A percentile compares a stretch with the other conserved stretches of the same genome.
These are phyloP conservation scores for Callosobruchus maculatus DNA, from an alignment of 2,888 invertebrate species.

Conservation along the genomic window DNA sequence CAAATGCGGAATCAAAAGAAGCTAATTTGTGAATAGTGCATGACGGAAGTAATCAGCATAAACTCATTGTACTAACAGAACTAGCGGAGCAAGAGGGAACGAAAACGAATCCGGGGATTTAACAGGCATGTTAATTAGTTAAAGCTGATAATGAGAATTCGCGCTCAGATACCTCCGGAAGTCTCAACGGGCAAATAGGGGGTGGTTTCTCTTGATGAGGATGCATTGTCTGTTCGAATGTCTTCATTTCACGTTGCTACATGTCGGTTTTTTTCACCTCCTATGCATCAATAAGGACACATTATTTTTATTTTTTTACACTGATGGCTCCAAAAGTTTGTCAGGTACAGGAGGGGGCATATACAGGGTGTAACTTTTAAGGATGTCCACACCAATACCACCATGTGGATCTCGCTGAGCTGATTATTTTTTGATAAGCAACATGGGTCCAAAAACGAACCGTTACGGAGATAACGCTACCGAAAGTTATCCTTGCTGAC, in stretches of 20 bases:
- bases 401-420: no score
- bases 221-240: not conserved
- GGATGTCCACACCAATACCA: no score
- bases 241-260: not conserved
- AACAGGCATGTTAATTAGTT: conserved; percentile 31
- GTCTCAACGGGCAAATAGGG: not conserved
- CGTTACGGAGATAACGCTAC: no score
- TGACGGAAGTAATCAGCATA: not conserved
- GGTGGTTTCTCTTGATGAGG: not conserved
- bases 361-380: no score
- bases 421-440: no score
- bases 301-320: no score
- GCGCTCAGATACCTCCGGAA: not conserved
- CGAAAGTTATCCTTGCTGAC: no score
- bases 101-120: conserved; percentile 16
- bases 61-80: not conserved
- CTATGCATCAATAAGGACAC: no score
- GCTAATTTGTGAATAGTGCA: not conserved
- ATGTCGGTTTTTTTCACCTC: not conserved
- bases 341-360: no score
- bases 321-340: no score
- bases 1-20: not conserved
- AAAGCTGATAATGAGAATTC: conserved; percentile 26
- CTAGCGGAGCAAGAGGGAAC: not conserved
- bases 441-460: no score